Evolutionary conservation across 2,113 vertebrate species (phyloP), one percentile per base, ranked within the genome.

Genomic region (Triplophysa siluroides): DNA sequence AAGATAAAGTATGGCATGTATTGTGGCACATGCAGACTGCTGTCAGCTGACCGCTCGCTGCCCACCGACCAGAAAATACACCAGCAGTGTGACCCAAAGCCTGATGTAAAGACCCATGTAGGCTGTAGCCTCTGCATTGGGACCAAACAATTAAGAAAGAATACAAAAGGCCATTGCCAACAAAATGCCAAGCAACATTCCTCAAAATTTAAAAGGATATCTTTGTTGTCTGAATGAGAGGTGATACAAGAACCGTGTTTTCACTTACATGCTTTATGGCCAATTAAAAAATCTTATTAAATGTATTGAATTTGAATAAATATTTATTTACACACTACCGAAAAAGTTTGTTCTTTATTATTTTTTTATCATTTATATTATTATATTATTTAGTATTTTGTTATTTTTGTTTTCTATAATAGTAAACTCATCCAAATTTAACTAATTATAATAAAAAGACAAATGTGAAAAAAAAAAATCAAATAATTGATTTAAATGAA

Each of bases 1-100:
- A 81, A 85, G 78, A 56, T 78, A 72, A 41, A 8, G 78, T 78
- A 84, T 76, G 83, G 80, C 74, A 79, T 82, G 38, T 80, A 76
- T 65, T 0, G 10, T 18, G 4, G 76, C 71, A 67, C 87, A 67
- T 83, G 43, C 81, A 83, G 81, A 80, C 80, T 69, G 70, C 61
- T 4, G 56, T 85, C 82, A 79, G 78, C 63, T 85, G 66, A 58
- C 47, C 38, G 72, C 47, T 1, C 71, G 24, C 67, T 86, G 67
- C 68, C 62, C 81, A 74, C 65, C 8, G 18, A 76, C 69, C 19
- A 21, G 38, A 5, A 63, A 52, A 70, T 21, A 43, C 45, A 26
- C 64, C 45, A 72, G 45, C 13, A 38, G 33, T 23, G 38, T 23
- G 61, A 69, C 43, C 12, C 68, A 68, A 45, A 67, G 81, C 78